A percentile compares a stretch with the other conserved stretches of the same genome.
phyloP scores from a whole-genome alignment of 2,888 invertebrate species.

The Litoditis marina region DNA sequence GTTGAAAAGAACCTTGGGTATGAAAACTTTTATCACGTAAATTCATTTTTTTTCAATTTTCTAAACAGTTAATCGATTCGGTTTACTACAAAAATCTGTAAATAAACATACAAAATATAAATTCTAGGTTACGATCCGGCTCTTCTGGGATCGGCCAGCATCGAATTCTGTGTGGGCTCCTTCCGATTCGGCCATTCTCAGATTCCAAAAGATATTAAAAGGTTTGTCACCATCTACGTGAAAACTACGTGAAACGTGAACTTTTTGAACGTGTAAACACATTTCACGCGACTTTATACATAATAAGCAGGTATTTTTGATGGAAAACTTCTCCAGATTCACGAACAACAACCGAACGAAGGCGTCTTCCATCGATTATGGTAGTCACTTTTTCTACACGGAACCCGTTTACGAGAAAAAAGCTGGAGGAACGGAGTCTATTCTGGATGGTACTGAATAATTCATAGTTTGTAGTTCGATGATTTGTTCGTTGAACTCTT shows the following conservation, averaged over 20 bases:
- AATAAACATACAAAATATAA: too few species aligned
- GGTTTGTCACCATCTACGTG: too few species aligned
- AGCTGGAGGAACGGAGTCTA: conserved; percentile 22
- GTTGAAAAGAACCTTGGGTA: too few species aligned
- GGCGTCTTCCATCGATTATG: conserved; percentile 15
- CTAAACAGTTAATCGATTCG: too few species aligned
- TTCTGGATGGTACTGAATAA: conserved; percentile 16
- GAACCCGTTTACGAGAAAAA: conserved; percentile 23
- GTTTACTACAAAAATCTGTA: too few species aligned
- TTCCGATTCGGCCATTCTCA: conserved; percentile 71
- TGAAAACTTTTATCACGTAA: too few species aligned
- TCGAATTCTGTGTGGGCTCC: conserved; percentile 76
- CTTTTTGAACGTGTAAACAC: too few species aligned
- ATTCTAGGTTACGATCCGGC: conserved; percentile 66
- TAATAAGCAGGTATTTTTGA: too few species aligned
- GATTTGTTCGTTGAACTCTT: not conserved
- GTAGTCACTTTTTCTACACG: conserved; percentile 23
- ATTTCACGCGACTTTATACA: too few species aligned
- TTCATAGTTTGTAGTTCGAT: not conserved
- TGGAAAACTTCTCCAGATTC: not conserved
- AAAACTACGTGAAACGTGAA: too few species aligned
- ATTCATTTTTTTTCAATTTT: too few species aligned
- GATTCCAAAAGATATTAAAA: conserved; percentile 74
- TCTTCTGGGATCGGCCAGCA: conserved; percentile 75
- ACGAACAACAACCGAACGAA: conserved; percentile 8